phyloP scores from a whole-genome alignment of 2,113 vertebrate species.

The Mesitornis unicolor region DNA sequence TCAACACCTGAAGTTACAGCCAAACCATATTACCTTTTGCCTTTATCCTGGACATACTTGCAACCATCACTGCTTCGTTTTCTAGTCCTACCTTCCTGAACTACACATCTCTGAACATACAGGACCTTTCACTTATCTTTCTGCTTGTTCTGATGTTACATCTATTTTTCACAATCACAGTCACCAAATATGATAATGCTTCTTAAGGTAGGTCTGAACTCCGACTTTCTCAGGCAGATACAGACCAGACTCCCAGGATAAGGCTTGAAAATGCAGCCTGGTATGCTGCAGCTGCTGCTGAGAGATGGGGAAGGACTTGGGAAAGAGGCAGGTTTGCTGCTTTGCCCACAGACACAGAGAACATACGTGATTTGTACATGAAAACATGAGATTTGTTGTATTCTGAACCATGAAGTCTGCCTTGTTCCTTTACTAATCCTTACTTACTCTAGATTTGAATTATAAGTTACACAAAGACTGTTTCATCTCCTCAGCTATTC shows the following conservation, averaged over 20 bases:
- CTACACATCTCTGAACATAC: fast-evolving
- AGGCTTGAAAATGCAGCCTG: not conserved
- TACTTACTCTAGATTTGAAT: not conserved
- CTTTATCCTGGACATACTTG: not conserved
- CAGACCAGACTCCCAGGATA: not conserved
- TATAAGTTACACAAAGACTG: not conserved
- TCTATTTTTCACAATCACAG: not conserved
- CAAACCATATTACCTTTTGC: not conserved
- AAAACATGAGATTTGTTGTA: not conserved
- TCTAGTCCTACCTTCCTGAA: not conserved
- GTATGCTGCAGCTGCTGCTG: not conserved
- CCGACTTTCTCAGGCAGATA: not conserved
- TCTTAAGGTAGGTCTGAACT: not conserved
- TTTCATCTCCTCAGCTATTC: not conserved
- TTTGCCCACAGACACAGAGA: not conserved
- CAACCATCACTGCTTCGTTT: not conserved
- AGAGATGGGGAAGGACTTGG: not conserved
- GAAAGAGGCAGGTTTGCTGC: not conserved
- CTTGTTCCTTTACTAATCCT: not conserved
- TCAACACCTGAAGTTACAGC: not conserved
- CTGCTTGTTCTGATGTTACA: not conserved
- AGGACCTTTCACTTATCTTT: not conserved
- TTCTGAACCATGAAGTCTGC: not conserved
- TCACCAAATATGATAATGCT: not conserved
- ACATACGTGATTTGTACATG: fast-evolving